Base-by-base conservation (phyloP, 2,797 vertebrate genomes). In the Sebastes steindachneri region DNA sequence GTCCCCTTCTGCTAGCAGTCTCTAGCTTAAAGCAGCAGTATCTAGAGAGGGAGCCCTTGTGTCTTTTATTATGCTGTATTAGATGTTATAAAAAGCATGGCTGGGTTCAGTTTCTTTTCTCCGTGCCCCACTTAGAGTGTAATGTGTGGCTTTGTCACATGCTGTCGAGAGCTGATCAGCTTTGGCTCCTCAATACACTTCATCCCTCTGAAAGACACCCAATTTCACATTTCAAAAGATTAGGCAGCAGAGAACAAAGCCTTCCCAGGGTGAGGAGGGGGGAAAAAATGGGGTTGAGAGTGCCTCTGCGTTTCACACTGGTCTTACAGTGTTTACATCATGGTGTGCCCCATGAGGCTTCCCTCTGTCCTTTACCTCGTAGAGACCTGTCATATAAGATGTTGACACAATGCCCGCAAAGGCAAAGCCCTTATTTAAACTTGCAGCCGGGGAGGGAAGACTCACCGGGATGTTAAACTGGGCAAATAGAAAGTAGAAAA, bases 101-200 rank as follows among this genome's bases (percentile, higher is more conserved):
- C 68, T 79, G 90, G 80, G 89, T 73, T 84, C 67, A 74, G 33
- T 83, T 83, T 91, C 70, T 89, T 84, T 88, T 82, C 76, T 88
- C 68, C 37, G 55, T 92, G 91, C 72, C 88, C 92, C 88, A 94
- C 89, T 95, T 93, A 84, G 78, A 91, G 85, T 89, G 84, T 88
- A 89, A 89, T 90, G 85, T 89, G 86, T 88, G 80, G 86, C 88
- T 94, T 92, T 92, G 93, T 94, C 90, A 92, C 89, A 93, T 90
- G 86, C 92, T 84, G 89, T 84, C 54, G 69, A 90, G 86, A 88
- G 90, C 89, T 85, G 91, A 93, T 92, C 91, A 92, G 93, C 92
- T 91, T 94, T 91, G 86, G 90, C 80, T 90, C 89, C 86, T 92
- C 82, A 82, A 88, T 91, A 83, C 84, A 89, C 83, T 93, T 91